These are phyloP conservation scores for Odontamblyopus lacepedii DNA, from an alignment of 2,797 vertebrate species.

Conservation along the genomic window DNA sequence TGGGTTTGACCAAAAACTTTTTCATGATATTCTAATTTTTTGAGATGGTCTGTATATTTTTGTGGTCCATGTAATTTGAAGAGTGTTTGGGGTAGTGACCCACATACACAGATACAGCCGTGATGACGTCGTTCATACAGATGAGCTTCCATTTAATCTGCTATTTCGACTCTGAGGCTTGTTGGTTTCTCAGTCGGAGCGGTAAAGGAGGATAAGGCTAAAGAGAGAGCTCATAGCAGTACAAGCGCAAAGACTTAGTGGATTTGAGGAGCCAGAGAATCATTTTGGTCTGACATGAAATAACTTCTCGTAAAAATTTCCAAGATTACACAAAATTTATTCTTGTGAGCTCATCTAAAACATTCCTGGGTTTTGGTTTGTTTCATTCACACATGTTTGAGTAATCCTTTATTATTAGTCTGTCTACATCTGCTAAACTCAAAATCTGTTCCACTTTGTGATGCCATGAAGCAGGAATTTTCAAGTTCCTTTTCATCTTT, in stretches of 20 bases:
- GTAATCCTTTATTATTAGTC: no score
- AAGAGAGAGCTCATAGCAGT: conserved; percentile 34
- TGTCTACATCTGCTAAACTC: no score
- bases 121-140: conserved; percentile 55
- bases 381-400: no score
- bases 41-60: conserved; percentile 6
- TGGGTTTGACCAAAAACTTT: no score
- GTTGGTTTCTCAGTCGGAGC: conserved; percentile 33
- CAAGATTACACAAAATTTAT: no score
- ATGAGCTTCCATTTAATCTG: conserved; percentile 57
- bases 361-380: no score
- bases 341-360: no score
- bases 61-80: conserved; percentile 41
- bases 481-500: no score
- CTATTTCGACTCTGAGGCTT: conserved; percentile 39
- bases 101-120: conserved; percentile 53
- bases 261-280: background rate
- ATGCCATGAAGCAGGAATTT: no score
- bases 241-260: background rate
- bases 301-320: background rate
- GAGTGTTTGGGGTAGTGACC: conserved; percentile 53
- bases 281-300: background rate
- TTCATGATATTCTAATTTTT: no score
- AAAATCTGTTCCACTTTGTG: no score
- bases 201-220: conserved; percentile 31